Base-by-base conservation (phyloP, 2,113 vertebrate genomes). In the Emydura subglobosa region DNA sequence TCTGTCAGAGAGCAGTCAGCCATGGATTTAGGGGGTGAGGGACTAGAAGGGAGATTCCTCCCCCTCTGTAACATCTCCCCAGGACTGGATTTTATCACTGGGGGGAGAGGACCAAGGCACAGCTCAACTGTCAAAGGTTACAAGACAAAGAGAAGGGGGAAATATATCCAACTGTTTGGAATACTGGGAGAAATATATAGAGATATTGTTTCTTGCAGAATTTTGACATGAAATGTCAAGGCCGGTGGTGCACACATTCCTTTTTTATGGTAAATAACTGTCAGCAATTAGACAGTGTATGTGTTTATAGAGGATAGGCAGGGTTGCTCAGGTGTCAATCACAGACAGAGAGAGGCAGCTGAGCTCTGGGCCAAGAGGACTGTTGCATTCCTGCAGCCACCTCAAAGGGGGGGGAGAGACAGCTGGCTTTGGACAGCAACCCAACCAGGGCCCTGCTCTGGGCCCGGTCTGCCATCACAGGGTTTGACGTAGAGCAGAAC, bases 201-300 rank as follows among this genome's bases (percentile, higher is more conserved):
- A 44, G 27, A 1, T 14, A 29, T 0, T 55, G 87, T 82, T 95
- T 92, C 83, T 55, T 31, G 92, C 6, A 82, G 92, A 94, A 93
- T 93, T 96, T 96, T 97, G 97, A 96, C 97, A 95, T 16, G 39
- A 49, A 85, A 76, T 97, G 96, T 96, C 93, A 94, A 94, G 89
- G 95, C 0, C 10, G 92, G 49, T 47, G 94, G 95, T 85, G 96
- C 92, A 44, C 85, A 91, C n/a, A 91, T 94, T 90, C 84, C 96
- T 34, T 94, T 21, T 93, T 93, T 86, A 78, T 93, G 42, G 95
- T 92, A 95, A 95, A 95, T 93, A 96, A 95, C 94, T 89, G 94
- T 51, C 92, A 92, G 97, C 96, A 95, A 95, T 97, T 96, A 92
- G 93, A n/a, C 1, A 5, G 87, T 0, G 78, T 8, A 57, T 85